Evolutionary conservation across 2,888 invertebrate genomes (phyloP), one percentile per base, ranked within the genome.

Genomic region (Agonopterix alstromeriana): DNA sequence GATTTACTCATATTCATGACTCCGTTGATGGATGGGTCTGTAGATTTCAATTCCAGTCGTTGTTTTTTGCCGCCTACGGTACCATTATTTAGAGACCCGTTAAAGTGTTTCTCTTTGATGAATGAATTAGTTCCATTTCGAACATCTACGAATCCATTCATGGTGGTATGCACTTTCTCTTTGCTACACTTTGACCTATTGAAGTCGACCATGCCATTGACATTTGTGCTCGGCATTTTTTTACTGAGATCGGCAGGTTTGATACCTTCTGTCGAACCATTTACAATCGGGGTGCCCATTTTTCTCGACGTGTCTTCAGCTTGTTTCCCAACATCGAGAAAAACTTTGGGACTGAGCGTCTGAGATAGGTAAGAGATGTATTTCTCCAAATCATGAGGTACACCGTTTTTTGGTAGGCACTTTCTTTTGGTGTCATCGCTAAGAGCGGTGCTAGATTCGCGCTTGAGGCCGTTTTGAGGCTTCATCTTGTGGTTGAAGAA

Each of bases 401-500:
- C 82, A 53, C 86, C 84, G 55, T 85, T 86, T 67, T 83, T 87
- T 35, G 81, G 77, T 57, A 82, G 77, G 76, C 84, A 85, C 75
- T 82, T 85, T 63, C 74, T 80, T 65, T 86, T 87, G 70, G 70
- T 67, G 69, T 87, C 85, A 55, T 76, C 77, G 55, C 70, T 72
- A 57, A 55, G 55, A 56, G 63, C 51, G 35, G 72, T 56, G 57
- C 60, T 65, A 51, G 71, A 63, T 50, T 90, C 90, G 45, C 89
- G 85, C 63, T 90, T 90, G 56, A 90, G 69, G 52, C 77, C 81
- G 65, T 89, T 90, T 57, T 91, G 90, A 35, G 93, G 92, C 82
- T 95, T 95, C 89, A 94, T 93, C 81, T 95, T 95, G 55, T 94
- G 93, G 75, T 94, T 95, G 77, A 95, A 96, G 77, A 93, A 96